Base-by-base conservation (phyloP, 2,797 vertebrate species). In the Xenops minutus region DNA sequence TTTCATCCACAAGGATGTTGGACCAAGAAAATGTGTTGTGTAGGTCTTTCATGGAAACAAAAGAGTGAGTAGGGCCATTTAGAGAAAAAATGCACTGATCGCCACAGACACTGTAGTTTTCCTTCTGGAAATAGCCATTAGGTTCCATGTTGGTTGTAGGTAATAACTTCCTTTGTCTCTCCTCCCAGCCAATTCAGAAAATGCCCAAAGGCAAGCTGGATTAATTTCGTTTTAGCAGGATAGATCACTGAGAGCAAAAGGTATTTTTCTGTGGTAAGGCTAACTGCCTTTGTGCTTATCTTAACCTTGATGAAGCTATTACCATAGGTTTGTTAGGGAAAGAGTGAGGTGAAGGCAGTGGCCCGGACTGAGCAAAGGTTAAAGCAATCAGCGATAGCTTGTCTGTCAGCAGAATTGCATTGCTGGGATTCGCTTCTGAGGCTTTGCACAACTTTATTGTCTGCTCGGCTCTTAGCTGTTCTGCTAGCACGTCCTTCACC, bases 371-470 rank as follows among this genome's bases (percentile, higher is more conserved):
- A 89, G 88, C 97, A 98, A 97, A 98, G 98, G 97, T 97, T 94
- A 73, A 89, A 95, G 71, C 93, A 82, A 95, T 93, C 79, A 78
- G 62, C 19, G 4, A 27, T 66, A 92, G 69, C 73, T 94, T 2
- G 10, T n/a, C 85, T 64, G 96, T 98, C 98, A 98, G 97, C 97
- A 97, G 87, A 97, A 96, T 26, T 71, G 43, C 67, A 21, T 86
- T 89, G 52, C 89, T 82, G 55, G 46, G 69, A 37, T 74, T 86
- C 11, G 1, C 55, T 20, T 76, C 68, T 51, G 58, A 91, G 92
- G 77, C 77, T 96, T 96, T 89, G 77, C 88, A 86, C 90, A 90
- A 94, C 92, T 96, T 97, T 96, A 93, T 96, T 95, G 92, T 95
- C 72, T 51, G 30, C 84, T 69, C 26, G 68, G 49, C 68, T 85